A percentile compares a stretch with the other conserved stretches of the same genome.
phyloP scores from a whole-genome alignment of 2,113 vertebrate genomes.

The Lophotis ruficrista region DNA sequence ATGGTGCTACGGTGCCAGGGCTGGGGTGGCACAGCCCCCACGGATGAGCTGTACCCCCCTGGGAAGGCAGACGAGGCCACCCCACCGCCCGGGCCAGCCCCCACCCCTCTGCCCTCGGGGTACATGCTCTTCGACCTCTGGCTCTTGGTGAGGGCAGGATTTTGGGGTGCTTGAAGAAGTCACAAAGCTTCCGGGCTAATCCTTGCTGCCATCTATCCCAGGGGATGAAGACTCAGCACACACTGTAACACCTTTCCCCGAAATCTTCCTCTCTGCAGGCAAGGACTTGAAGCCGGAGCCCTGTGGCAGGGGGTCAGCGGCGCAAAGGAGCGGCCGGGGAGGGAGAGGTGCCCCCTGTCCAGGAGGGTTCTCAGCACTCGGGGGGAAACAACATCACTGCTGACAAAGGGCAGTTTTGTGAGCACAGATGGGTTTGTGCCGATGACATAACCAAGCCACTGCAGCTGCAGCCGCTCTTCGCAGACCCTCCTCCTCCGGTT shows the following conservation, averaged over 20 bases:
- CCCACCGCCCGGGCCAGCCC: background rate
- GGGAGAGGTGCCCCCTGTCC: background rate
- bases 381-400: background rate
- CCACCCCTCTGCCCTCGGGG: background rate
- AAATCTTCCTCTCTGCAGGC: background rate
- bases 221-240: background rate
- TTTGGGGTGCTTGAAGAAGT: background rate
- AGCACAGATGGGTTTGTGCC: rapidly evolving
- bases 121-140: background rate
- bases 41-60: rapidly evolving
- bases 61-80: background rate
- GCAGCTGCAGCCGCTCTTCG: background rate
- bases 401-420: background rate
- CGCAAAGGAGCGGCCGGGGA: no score
- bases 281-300: background rate
- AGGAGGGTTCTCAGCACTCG: background rate
- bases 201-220: background rate
- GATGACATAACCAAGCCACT: background rate
- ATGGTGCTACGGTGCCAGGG: background rate
- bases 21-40: background rate
- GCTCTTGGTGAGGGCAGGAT: background rate
- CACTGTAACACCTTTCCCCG: background rate
- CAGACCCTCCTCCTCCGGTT: background rate
- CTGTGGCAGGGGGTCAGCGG: background rate
- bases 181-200: background rate